phyloP scores from a whole-genome alignment of 1,140 invertebrate species.

The Phthorimaea operculella region DNA sequence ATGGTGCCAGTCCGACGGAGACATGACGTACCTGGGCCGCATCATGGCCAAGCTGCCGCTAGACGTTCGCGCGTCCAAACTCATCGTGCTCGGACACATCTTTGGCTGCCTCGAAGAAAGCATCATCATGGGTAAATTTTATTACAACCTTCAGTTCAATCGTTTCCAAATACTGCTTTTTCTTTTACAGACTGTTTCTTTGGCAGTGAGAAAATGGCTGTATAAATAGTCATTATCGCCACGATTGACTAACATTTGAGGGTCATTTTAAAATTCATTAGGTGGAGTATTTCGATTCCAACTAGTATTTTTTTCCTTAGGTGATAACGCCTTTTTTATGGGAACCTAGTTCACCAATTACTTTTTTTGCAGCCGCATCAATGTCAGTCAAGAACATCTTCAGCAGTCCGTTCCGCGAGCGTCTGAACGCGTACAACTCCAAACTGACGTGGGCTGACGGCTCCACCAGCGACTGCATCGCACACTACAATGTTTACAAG shows the following conservation, averaged over 20 bases:
- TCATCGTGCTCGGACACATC: constrained; percentile 89
- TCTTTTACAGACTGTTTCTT: too few relatives aligned
- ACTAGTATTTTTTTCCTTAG: too few relatives aligned
- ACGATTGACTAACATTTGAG: too few relatives aligned
- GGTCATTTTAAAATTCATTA: too few relatives aligned
- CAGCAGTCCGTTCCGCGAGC: constrained; percentile 76
- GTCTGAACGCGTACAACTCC: constrained; percentile 79
- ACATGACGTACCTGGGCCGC: constrained; percentile 87
- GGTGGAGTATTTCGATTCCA: too few relatives aligned
- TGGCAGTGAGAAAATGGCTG: too few relatives aligned
- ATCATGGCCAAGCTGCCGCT: constrained; percentile 87
- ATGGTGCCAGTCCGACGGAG: constrained; percentile 80
- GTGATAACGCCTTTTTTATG: too few relatives aligned
- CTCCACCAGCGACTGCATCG: constrained; percentile 87
- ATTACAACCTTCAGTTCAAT: too few relatives aligned
- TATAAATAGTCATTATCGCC: too few relatives aligned
- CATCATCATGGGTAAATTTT: constrained; percentile 83
- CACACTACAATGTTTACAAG: constrained; percentile 83
- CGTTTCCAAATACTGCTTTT: too few relatives aligned
- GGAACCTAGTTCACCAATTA: too few relatives aligned
- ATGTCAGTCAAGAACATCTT: constrained; percentile 87
- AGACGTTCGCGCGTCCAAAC: constrained; percentile 83
- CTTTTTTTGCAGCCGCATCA: constrained; percentile 69
- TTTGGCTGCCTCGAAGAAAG: constrained; percentile 87
- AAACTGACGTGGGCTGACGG: constrained; percentile 85